Base-by-base conservation (phyloP, 2,797 vertebrate species). In the Etheostoma nigrum region DNA sequence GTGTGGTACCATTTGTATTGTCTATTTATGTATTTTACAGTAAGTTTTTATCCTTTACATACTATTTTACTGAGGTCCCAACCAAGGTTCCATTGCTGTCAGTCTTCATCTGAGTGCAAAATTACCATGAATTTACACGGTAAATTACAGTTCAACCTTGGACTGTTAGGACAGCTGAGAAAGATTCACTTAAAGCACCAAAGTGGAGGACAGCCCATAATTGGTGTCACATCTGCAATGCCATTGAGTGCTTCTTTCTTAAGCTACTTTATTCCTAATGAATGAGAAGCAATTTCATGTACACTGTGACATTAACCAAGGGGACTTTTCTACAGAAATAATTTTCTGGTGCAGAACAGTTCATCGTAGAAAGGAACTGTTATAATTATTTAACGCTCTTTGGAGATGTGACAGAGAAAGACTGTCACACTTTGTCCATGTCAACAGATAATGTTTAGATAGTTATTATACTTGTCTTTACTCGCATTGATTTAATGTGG, bases 101-200 rank as follows among this genome's bases (percentile, higher is more conserved):
- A 51, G 45, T 81, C 79, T 62, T 80, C 62, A 80, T 76, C 69
- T 25, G 25, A 83, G 68, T 27, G 47, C 55, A 19, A 70, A 54
- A 83, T 81, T 51, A 81, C 61, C 45, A 61, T 64, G 48, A 82
- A 72, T 15, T 48, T 58, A 40, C 53, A 23, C 25, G 1, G 19
- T 70, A 54, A 48, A 76, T 78, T 69, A 60, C 18, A 30, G 59
- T 58, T 78, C 63, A 82, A 76, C 86, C 84, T 83, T 82, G 84
- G 45, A 72, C 58, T 53, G 57, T 71, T 71, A 67, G 68, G 49
- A 75, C 79, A 53, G 48, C 30, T 36, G 54, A 53, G 57, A 66
- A 19, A 3, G 36, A 72, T 52, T 71, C 63, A 54, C 49, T 57
- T 36, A 62, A 67, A 67, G 67, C 45, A 21, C 62, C 25, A 49